These are phyloP conservation scores for Panonychus citri DNA, from an alignment of 1,140 invertebrate species.

Conservation along the genomic window DNA sequence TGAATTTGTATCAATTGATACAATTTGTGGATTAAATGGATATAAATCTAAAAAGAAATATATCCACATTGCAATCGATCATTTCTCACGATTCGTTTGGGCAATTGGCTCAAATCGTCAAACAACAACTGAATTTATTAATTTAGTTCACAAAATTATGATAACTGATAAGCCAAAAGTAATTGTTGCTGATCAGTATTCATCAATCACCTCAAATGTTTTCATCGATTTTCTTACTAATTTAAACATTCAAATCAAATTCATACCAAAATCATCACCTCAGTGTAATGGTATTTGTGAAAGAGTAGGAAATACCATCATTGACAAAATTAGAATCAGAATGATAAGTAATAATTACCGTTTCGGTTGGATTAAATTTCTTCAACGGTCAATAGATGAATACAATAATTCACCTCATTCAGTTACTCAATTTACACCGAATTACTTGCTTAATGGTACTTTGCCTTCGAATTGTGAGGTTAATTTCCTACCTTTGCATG, in stretches of 20 bases:
- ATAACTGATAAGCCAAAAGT: background rate
- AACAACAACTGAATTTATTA: background rate
- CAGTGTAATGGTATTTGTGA: background rate
- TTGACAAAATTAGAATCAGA: conserved; percentile 5
- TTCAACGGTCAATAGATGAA: background rate
- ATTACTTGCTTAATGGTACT: background rate
- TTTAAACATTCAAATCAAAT: background rate
- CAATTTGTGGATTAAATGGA: background rate
- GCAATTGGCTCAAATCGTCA: background rate
- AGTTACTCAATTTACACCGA: background rate
- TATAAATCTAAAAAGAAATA: conserved; percentile 1
- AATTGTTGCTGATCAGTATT: background rate
- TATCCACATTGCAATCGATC: conserved; percentile 1
- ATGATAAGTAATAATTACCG: background rate
- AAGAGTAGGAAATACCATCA: conserved; percentile 5
- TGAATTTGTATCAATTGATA: conserved; percentile 2
- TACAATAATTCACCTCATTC: background rate
- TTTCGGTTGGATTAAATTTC: background rate
- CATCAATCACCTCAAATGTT: background rate
- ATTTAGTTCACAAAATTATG: background rate
- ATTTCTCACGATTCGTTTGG: conserved; percentile 5
- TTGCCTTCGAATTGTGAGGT: background rate
- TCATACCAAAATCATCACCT: background rate
- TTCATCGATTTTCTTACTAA: background rate
- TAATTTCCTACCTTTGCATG: background rate